A percentile compares a stretch with the other conserved stretches of the same genome.
Conservation (phyloP, 2,888 invertebrate species). For the Stenodera caucasica region DNA sequence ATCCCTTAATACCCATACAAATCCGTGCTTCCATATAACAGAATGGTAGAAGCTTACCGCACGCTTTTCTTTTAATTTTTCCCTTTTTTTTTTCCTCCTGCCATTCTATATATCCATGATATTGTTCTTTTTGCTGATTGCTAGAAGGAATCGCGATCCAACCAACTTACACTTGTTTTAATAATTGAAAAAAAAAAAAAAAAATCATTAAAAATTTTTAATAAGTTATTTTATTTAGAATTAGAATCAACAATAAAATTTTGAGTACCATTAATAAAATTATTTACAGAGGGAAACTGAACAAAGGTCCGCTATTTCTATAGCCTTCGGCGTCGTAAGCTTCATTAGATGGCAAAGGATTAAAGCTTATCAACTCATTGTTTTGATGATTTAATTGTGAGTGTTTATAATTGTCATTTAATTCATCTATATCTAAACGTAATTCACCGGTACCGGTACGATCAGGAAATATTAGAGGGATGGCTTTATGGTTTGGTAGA, state of each 20-base stretch:
- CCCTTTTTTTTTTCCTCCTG: no score
- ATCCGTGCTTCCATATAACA: constrained; percentile 52
- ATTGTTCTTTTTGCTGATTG: constrained; percentile 51
- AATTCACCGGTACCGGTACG: constrained; percentile 60
- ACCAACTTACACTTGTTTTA: constrained; percentile 7
- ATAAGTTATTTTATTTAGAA: constrained; percentile 11
- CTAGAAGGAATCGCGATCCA: constrained; percentile 38
- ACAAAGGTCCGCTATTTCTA: constrained; percentile 15
- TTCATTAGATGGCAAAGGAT: constrained; percentile 17
- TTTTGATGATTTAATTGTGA: constrained; percentile 19
- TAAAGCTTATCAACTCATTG: constrained; percentile 20
- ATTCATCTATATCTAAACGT: constrained; percentile 53
- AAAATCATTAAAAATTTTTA: constrained; percentile 3
- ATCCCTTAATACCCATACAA: constrained; percentile 55
- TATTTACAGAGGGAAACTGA: constrained; percentile 21
- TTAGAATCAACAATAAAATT: constrained; percentile 11
- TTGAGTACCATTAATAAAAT: not conserved
- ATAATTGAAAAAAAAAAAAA: constrained; percentile 13
- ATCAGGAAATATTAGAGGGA: constrained; percentile 58
- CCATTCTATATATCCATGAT: constrained; percentile 44
- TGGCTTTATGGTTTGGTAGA: constrained; percentile 43
- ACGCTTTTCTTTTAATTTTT: no score
- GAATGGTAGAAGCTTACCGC: constrained; percentile 54
- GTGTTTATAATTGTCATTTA: constrained; percentile 28
- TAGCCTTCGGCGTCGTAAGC: constrained; percentile 10